Evolutionary conservation across 2,113 vertebrate genomes (phyloP).

Genomic region (Empidonax traillii): DNA sequence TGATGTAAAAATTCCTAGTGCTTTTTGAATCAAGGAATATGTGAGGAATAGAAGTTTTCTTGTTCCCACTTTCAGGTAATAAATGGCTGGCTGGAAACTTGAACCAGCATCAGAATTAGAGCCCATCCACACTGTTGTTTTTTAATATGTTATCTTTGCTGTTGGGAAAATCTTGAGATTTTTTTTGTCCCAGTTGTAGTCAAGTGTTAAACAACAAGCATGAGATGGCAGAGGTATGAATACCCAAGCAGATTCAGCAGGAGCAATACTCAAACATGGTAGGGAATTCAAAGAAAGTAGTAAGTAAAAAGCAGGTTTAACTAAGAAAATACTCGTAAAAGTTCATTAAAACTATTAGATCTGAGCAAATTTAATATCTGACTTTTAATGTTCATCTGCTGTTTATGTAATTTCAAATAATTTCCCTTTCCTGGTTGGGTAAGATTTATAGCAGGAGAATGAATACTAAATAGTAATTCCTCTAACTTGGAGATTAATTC

Average conservation of each 20-base stretch:
- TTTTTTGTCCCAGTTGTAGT: neutral
- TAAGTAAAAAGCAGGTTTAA: neutral
- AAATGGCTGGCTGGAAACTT: neutral
- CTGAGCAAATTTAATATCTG: neutral
- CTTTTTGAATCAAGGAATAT: neutral
- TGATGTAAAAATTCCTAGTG: neutral
- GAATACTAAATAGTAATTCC: neutral
- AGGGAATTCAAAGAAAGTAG: neutral
- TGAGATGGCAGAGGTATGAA: neutral
- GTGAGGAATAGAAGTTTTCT: neutral
- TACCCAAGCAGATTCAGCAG: neutral
- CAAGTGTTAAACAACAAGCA: neutral
- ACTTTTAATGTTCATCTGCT: neutral
- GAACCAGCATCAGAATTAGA: neutral
- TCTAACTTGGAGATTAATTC: neutral
- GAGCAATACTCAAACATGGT: neutral
- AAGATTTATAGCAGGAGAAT: neutral
- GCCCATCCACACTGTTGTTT: neutral
- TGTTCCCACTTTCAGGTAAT: neutral
- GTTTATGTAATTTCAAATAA: neutral
- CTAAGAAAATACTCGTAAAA: neutral
- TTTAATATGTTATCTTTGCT: neutral
- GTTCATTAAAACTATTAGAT: neutral
- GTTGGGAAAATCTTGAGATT: neutral
- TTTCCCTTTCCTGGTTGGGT: neutral